Percentiles rank a stretch among this genome's conserved stretches.
phyloP scores from a whole-genome alignment of 2,888 invertebrate species.

The Stratiomys singularior region DNA sequence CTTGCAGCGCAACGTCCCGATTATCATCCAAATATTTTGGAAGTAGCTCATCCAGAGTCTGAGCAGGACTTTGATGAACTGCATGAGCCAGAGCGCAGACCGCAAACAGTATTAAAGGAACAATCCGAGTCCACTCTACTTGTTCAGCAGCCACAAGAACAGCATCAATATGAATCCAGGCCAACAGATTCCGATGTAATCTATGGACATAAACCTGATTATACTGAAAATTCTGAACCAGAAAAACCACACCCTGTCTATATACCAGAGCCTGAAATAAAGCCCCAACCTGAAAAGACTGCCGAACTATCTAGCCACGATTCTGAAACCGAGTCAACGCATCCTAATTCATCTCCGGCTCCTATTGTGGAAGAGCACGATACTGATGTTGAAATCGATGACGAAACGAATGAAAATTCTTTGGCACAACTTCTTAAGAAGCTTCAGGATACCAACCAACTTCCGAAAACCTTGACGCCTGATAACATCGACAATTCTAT shows the following conservation, averaged over 20 bases:
- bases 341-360: slow-evolving; percentile 14
- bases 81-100: background rate
- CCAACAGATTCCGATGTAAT: background rate
- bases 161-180: background rate
- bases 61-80: background rate
- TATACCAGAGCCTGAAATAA: background rate
- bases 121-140: background rate
- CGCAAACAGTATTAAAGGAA: background rate
- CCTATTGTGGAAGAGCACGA: background rate
- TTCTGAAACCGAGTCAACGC: slow-evolving; percentile 9
- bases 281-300: background rate
- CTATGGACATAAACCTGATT: background rate
- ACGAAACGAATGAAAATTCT: slow-evolving; percentile 63
- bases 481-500: slow-evolving; percentile 84
- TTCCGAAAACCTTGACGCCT: slow-evolving; percentile 79
- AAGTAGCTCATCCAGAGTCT: background rate
- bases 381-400: background rate
- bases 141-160: background rate
- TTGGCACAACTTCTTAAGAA: slow-evolving; percentile 75
- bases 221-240: background rate
- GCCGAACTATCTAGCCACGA: background rate
- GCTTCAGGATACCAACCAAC: slow-evolving; percentile 77
- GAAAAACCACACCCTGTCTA: background rate
- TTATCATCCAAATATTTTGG: background rate
- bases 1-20: background rate